Base-by-base conservation (phyloP, 2,888 invertebrate species). In the Alentia gelatinosa region DNA sequence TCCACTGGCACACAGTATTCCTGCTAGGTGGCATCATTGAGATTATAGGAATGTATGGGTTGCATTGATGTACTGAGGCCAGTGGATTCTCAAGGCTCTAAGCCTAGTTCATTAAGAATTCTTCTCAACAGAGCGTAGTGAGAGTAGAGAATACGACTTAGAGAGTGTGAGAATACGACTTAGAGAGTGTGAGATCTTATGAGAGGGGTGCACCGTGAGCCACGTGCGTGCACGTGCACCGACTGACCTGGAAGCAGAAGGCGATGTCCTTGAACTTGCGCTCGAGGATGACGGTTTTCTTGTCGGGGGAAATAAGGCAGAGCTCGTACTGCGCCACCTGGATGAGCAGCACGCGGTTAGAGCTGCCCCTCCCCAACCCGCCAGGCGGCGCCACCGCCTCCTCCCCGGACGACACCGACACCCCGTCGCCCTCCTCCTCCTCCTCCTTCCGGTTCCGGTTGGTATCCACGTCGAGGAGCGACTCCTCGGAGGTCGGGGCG, bases 251-350 rank as follows among this genome's bases (percentile, higher is more conserved):
- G 1, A 98, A 98, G 94, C 98, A 98, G 93, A 98, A 98, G 0
- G 98, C 98, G 19, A 99, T 98, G 95, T 99, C 98, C 94, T 97
- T 98, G 94, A 99, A 98, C 79, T 97, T 97, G 93, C 98, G 98
- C 94, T 98, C 98, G 9, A 99, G 97, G 9, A 99, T 97, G 19
- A 98, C 97, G 94, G 98, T 98, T 95, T 99, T 99, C 91, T 98
- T 97, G 95, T 99, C 99, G 0, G 98, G 98, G 94, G 98, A 98
- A 93, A 99, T 98, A 5, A 99, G 97, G 83, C 98, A 97, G 19
- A 99, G 97, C 95, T 99, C 98, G 37, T 97, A 97, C 83, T 98
- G 97, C 7, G 98, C 98, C 9, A 99, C 98, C 97, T 98, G 96
- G 84, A 99, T 98, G 63, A 99, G 97, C 99, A 99, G 99, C 0